phyloP scores from a whole-genome alignment of 2,888 invertebrate species.

The Archaeoteleia sp. region DNA sequence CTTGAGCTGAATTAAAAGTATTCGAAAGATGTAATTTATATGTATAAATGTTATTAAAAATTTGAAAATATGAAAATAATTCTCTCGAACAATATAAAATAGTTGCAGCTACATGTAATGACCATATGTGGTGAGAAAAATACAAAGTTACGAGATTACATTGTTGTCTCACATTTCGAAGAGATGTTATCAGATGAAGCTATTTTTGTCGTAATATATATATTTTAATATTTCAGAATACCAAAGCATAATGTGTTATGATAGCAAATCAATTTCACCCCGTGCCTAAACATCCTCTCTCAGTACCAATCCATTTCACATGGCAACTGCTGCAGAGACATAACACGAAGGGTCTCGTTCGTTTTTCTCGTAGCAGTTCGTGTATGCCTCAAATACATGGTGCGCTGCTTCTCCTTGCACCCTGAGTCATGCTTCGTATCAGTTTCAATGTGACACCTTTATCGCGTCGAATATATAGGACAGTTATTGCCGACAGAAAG shows the following conservation, averaged over 20 bases:
- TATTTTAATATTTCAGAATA: not conserved
- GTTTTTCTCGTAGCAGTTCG: slow-evolving; percentile 8
- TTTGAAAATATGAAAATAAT: too few relatives aligned
- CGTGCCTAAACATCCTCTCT: not conserved
- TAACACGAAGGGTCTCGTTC: slow-evolving; percentile 2
- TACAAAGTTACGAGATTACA: too few relatives aligned
- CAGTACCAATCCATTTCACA: slow-evolving; percentile 4
- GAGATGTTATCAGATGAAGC: not conserved
- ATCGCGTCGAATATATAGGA: slow-evolving; percentile 54
- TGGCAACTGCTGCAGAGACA: not conserved
- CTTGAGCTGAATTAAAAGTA: too few relatives aligned
- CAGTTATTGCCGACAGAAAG: slow-evolving; percentile 49
- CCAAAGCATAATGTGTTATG: not conserved
- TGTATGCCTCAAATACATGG: slow-evolving; percentile 1
- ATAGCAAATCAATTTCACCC: not conserved
- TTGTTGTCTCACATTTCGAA: too few relatives aligned
- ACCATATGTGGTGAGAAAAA: too few relatives aligned
- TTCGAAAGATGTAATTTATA: too few relatives aligned
- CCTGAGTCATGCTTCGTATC: slow-evolving; percentile 34
- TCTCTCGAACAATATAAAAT: too few relatives aligned
- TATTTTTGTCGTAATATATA: not conserved
- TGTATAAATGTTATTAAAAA: too few relatives aligned
- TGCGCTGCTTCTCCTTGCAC: slow-evolving; percentile 9
- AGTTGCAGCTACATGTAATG: too few relatives aligned
- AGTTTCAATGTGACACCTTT: slow-evolving; percentile 53